A percentile compares a stretch with the other conserved stretches of the same genome.
phyloP scores from a whole-genome alignment of 2,888 invertebrate species.

The Exephanes ischioxanthus region DNA sequence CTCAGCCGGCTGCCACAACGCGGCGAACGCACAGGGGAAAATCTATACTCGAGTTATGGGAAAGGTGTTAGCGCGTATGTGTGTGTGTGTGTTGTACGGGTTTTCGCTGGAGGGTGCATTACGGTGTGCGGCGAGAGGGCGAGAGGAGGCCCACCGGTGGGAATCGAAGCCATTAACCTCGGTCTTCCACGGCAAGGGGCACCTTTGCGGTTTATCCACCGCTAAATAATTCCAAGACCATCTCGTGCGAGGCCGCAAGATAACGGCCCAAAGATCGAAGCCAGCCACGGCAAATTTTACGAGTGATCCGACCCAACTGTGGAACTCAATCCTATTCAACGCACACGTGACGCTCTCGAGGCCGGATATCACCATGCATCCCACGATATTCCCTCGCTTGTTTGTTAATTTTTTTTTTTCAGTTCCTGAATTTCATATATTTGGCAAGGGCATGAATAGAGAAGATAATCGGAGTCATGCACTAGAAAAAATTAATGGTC shows the following conservation, averaged over 20 bases:
- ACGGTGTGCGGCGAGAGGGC: constrained; percentile 23
- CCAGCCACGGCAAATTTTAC: constrained; percentile 50
- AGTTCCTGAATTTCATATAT: not conserved
- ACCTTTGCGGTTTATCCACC: constrained; percentile 76
- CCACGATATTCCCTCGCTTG: not conserved
- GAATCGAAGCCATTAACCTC: constrained; percentile 82
- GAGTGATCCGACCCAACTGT: constrained; percentile 44
- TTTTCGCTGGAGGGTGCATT: constrained; percentile 8
- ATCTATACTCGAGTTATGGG: constrained; percentile 71
- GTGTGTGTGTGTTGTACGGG: constrained; percentile 58
- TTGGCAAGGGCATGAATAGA: not conserved
- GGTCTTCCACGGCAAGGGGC: constrained; percentile 68
- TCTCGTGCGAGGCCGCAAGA: constrained; percentile 58
- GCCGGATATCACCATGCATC: not conserved
- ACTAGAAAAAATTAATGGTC: not conserved
- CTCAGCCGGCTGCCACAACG: not conserved
- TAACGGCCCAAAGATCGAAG: constrained; percentile 54
- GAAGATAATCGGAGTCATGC: not conserved
- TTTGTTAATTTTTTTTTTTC: constrained; percentile 37
- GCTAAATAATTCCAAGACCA: constrained; percentile 80
- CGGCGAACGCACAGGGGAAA: constrained; percentile 63
- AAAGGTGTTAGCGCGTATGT: constrained; percentile 8
- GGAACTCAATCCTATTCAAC: constrained; percentile 25
- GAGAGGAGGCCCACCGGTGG: constrained; percentile 71
- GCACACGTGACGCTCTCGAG: constrained; percentile 42